These are phyloP conservation scores for Acanthopleura granulata DNA, from an alignment of 2,888 invertebrate species.

Conservation along the genomic window DNA sequence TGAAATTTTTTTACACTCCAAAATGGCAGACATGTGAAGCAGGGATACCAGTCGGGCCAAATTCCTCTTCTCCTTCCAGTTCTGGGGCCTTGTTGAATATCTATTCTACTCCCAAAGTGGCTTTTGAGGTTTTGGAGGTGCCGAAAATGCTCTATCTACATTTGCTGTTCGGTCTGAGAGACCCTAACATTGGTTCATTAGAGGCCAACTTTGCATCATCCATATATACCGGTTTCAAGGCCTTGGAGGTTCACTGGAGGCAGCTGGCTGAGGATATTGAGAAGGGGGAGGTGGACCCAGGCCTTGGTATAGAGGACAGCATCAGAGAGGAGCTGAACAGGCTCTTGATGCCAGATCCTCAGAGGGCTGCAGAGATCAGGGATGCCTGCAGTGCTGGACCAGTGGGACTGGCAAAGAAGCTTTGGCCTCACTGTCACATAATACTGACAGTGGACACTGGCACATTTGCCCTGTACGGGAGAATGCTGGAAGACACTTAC, in stretches of 20 bases:
- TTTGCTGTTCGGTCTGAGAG: constrained; percentile 62
- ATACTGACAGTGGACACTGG: constrained; percentile 59
- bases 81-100: constrained; percentile 55
- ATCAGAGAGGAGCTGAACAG: constrained; percentile 48
- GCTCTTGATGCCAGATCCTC: constrained; percentile 50
- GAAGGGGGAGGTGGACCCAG: constrained; percentile 46
- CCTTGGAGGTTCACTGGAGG: constrained; percentile 50
- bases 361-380: constrained; percentile 56
- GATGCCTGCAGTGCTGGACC: constrained; percentile 47
- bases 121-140: constrained; percentile 57
- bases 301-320: constrained; percentile 47
- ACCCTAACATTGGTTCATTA: constrained; percentile 59
- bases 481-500: constrained; percentile 46
- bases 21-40: constrained; percentile 47
- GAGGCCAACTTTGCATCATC: constrained; percentile 67
- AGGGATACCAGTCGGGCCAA: constrained; percentile 61
- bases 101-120: constrained; percentile 59
- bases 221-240: constrained; percentile 55
- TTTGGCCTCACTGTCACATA: constrained; percentile 59
- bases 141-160: constrained; percentile 65
- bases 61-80: constrained; percentile 60
- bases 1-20: constrained; percentile 62
- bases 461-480: constrained; percentile 58
- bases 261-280: constrained; percentile 58
- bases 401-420: constrained; percentile 52